A percentile compares a stretch with the other conserved stretches of the same genome.
Evolutionary conservation across 2,797 vertebrate genomes (phyloP).

Genomic region (Dermochelys coriacea): DNA sequence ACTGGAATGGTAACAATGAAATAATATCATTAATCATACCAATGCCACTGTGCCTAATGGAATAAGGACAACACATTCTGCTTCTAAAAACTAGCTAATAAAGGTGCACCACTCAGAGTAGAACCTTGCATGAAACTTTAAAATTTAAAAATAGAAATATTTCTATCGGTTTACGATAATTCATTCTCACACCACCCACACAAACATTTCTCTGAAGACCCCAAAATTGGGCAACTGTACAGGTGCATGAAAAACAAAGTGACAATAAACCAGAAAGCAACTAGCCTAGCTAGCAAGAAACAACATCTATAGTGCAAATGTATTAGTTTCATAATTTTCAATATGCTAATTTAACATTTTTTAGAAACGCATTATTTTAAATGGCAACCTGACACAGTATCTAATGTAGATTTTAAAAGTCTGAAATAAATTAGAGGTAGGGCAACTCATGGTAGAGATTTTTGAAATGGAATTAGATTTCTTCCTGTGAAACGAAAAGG

Average conservation of each 20-base stretch:
- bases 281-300: not conserved
- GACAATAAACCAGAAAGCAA: not conserved
- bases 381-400: not conserved
- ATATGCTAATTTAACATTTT: not conserved
- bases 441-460: not conserved
- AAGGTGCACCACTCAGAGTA: not conserved
- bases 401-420: rapidly evolving
- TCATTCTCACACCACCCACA: not conserved
- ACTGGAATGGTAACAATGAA: not conserved
- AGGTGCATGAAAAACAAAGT: not conserved
- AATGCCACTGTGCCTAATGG: not conserved
- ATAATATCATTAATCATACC: not conserved
- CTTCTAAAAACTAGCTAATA: not conserved
- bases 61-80: not conserved
- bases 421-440: not conserved
- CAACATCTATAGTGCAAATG: not conserved
- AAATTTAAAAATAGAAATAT: not conserved
- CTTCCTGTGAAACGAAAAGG: too few relatives aligned
- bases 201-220: not conserved
- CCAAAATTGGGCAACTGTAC: not conserved
- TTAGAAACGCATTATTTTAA: not conserved
- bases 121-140: not conserved
- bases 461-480: not conserved
- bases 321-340: not conserved
- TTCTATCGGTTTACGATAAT: not conserved